Conservation (phyloP, 2,113 vertebrate species). For the Tragelaphus strepsiceros region DNA sequence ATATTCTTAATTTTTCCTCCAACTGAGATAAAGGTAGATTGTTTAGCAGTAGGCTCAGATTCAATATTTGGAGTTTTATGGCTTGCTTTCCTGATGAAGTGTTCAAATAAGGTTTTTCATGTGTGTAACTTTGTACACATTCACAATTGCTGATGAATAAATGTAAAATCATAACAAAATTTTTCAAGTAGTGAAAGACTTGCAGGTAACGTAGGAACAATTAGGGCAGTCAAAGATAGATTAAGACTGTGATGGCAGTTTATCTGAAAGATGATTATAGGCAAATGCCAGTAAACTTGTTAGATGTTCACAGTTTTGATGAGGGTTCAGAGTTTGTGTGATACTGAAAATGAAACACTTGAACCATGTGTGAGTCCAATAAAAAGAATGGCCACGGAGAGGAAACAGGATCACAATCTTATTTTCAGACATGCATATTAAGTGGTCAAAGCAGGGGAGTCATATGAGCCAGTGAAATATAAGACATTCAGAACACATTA, state of each 20-base stretch:
- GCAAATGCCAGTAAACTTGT: conserved; percentile 76
- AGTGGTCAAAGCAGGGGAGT: neutral
- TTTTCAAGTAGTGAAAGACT: conserved; percentile 66
- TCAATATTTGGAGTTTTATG: neutral
- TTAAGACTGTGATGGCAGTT: conserved; percentile 81
- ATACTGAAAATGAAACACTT: conserved; percentile 80
- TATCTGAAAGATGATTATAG: conserved; percentile 80
- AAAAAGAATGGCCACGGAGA: conserved; percentile 39
- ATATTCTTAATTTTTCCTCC: neutral
- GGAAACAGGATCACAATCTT: neutral
- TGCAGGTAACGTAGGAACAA: conserved; percentile 73
- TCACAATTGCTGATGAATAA: conserved; percentile 42
- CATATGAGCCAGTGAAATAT: neutral
- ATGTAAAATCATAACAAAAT: conserved; percentile 73
- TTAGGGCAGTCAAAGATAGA: conserved; percentile 76
- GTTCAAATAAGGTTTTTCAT: neutral
- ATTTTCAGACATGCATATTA: neutral
- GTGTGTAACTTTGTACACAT: neutral
- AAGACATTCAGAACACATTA: neutral
- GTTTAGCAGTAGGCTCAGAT: neutral
- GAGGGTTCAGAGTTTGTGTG: conserved; percentile 70
- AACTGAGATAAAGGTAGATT: neutral
- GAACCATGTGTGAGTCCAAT: conserved; percentile 65
- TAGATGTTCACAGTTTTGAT: conserved; percentile 80
- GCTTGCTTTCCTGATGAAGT: neutral